Evolutionary conservation across 2,888 invertebrate genomes (phyloP).

Genomic region (Himalopsyche anomala): DNA sequence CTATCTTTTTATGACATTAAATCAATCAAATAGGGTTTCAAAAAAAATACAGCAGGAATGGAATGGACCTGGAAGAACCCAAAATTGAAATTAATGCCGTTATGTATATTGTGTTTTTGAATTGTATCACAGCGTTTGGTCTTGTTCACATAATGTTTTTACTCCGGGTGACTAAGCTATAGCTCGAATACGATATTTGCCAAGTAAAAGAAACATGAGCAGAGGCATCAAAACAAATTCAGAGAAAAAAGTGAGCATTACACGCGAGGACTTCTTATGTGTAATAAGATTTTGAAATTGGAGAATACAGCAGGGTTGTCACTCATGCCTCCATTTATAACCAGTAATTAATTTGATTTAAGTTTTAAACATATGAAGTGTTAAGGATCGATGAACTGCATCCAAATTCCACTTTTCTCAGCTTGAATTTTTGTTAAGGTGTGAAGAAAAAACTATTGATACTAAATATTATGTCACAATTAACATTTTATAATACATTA

Average conservation of each 20-base stretch:
- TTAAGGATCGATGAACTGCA: no score
- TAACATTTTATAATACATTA: no score
- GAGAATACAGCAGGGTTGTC: neutral
- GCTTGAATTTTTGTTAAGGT: no score
- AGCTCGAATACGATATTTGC: neutral
- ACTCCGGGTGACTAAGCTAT: neutral
- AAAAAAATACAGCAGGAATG: neutral
- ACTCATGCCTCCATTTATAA: neutral
- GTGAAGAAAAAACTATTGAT: no score
- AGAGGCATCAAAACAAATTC: neutral
- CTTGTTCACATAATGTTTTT: neutral
- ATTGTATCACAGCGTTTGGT: neutral
- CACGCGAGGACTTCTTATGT: neutral
- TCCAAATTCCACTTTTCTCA: no score
- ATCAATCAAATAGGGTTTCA: no score
- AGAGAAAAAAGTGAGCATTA: slow-evolving; percentile 2
- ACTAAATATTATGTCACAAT: no score
- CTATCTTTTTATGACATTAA: no score
- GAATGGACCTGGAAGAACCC: neutral
- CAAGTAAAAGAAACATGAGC: neutral
- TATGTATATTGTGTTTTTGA: neutral
- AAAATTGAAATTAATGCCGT: neutral
- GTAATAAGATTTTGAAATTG: neutral
- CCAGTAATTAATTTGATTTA: neutral
- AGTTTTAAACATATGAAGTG: neutral